Evolutionary conservation across 2,888 invertebrate genomes (phyloP).

Genomic region (Philereme vetulata): DNA sequence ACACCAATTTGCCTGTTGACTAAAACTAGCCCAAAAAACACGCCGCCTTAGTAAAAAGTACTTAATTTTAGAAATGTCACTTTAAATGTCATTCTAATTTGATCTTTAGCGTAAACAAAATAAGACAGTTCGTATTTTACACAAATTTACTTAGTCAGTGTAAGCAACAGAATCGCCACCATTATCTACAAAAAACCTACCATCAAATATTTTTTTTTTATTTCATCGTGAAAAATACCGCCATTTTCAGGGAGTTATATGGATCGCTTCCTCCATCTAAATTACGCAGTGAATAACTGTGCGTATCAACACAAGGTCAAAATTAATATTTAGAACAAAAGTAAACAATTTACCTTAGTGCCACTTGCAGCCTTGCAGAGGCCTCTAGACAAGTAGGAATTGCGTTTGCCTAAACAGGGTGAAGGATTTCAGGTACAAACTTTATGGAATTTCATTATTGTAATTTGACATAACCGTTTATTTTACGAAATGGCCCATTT

Average conservation of each 20-base stretch:
- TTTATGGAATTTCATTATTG: slow-evolving; percentile 2
- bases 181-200: too few relatives aligned
- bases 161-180: too few relatives aligned
- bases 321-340: slow-evolving; percentile 3
- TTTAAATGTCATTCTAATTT: too few relatives aligned
- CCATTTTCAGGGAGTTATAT: slow-evolving; percentile 6
- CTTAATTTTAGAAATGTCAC: too few relatives aligned
- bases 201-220: background rate
- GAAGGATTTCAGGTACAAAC: slow-evolving; percentile 12
- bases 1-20: too few relatives aligned
- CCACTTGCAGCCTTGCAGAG: slow-evolving; percentile 6
- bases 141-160: too few relatives aligned
- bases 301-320: slow-evolving; percentile 7
- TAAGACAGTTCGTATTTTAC: too few relatives aligned
- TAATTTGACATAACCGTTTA: slow-evolving; percentile 5
- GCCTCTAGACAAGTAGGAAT: slow-evolving; percentile 11
- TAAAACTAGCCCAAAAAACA: too few relatives aligned
- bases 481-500: slow-evolving; percentile 2
- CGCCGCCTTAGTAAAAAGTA: too few relatives aligned
- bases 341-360: slow-evolving; percentile 15
- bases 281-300: background rate
- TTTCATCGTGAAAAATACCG: background rate
- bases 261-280: background rate
- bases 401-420: slow-evolving; percentile 19
- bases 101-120: too few relatives aligned